Conservation (phyloP, 2,113 vertebrate species). For the Sylvilagus bachmani region DNA sequence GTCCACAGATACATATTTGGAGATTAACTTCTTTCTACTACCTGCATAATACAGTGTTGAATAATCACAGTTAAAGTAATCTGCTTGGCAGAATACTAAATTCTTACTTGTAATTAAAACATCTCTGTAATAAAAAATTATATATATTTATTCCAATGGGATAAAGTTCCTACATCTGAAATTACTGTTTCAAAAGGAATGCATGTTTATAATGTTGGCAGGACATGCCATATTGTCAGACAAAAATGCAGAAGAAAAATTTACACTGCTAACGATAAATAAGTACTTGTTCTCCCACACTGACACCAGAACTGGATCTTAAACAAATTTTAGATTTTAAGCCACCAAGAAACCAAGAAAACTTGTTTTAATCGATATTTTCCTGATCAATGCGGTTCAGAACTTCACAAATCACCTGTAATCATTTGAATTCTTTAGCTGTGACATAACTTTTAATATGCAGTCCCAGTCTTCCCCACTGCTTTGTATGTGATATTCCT, state of each 20-base stretch:
- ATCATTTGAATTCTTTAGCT: too few species aligned
- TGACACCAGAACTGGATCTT: not conserved
- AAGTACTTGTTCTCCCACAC: not conserved
- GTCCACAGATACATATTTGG: not conserved
- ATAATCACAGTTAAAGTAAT: not conserved
- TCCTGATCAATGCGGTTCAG: not conserved
- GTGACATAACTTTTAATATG: fast-evolving
- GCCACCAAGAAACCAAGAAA: not conserved
- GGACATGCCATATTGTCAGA: too few species aligned
- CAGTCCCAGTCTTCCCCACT: fast-evolving
- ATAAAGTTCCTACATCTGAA: conserved; percentile 12
- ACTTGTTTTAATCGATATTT: not conserved
- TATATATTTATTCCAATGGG: conserved; percentile 14
- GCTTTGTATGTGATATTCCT: not conserved
- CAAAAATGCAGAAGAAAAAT: not conserved
- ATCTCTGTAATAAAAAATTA: not conserved
- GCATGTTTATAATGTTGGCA: not conserved
- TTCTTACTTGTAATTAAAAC: not conserved
- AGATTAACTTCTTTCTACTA: not conserved
- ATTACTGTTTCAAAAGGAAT: not conserved
- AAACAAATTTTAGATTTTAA: not conserved
- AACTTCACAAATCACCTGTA: not conserved
- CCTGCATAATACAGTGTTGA: not conserved
- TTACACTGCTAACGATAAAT: not conserved
- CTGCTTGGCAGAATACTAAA: not conserved